A percentile compares a stretch with the other conserved stretches of the same genome.
phyloP scores from a whole-genome alignment of 2,888 invertebrate genomes.

The Sphecodes monilicornis region DNA sequence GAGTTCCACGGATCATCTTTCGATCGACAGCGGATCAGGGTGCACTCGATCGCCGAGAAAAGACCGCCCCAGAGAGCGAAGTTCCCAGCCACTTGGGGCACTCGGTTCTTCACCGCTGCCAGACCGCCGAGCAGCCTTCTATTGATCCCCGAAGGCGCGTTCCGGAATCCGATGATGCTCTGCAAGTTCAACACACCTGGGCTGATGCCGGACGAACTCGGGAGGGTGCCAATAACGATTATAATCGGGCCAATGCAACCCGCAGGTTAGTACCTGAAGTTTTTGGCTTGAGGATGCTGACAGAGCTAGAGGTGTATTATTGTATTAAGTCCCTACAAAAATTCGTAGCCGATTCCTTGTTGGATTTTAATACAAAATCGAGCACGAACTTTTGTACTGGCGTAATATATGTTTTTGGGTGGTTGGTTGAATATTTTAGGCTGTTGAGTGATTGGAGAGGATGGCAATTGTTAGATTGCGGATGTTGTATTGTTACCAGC shows the following conservation, averaged over 20 bases:
- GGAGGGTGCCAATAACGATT: neutral
- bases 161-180: slow-evolving; percentile 96
- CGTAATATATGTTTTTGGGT: neutral
- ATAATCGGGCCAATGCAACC: neutral
- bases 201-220: neutral
- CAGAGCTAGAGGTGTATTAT: too few relatives aligned
- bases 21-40: slow-evolving; percentile 93
- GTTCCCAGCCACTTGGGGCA: slow-evolving; percentile 96
- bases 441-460: too few relatives aligned
- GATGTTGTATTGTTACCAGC: too few relatives aligned
- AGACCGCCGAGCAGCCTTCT: slow-evolving; percentile 91
- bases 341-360: too few relatives aligned
- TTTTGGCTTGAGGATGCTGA: neutral
- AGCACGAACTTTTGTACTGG: too few relatives aligned
- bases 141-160: slow-evolving; percentile 94
- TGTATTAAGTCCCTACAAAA: too few relatives aligned
- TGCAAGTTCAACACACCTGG: slow-evolving; percentile 84
- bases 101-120: slow-evolving; percentile 92
- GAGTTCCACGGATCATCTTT: slow-evolving; percentile 99
- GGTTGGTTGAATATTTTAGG: neutral
- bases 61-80: slow-evolving; percentile 99
- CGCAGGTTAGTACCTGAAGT: neutral
- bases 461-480: too few relatives aligned
- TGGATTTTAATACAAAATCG: too few relatives aligned
- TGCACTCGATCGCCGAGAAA: slow-evolving; percentile 98